These are phyloP conservation scores for Pycnonotus jocosus DNA, from an alignment of 2,113 vertebrate species.

Conservation along the genomic window DNA sequence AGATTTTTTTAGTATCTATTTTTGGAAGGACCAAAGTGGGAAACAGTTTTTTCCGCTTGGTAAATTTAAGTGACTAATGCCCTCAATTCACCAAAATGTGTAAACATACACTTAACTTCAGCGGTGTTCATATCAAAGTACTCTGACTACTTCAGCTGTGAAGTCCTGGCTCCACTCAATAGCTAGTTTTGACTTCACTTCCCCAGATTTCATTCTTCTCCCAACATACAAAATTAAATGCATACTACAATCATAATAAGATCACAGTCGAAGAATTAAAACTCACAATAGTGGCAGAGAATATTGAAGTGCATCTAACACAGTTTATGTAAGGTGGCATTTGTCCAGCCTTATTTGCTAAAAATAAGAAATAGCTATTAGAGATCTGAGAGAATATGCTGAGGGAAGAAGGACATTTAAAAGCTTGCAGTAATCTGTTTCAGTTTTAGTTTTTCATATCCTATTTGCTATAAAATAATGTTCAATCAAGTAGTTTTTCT, in stretches of 20 bases:
- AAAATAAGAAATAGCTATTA: constrained; percentile 31
- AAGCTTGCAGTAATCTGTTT: constrained; percentile 35
- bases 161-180: not conserved
- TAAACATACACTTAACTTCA: constrained; percentile 16
- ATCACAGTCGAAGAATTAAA: not conserved
- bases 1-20: constrained; percentile 51
- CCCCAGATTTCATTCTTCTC: not conserved
- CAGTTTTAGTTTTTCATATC: constrained; percentile 46
- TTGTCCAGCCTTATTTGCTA: not conserved
- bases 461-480: constrained; percentile 36
- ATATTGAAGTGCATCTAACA: not conserved
- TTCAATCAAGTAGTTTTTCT: not conserved
- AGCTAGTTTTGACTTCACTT: not conserved
- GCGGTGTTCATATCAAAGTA: not conserved
- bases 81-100: not conserved
- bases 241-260: not conserved
- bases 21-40: constrained; percentile 45
- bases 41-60: constrained; percentile 19
- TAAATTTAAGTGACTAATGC: constrained; percentile 29
- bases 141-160: not conserved
- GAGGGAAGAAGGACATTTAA: not conserved
- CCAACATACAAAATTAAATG: not conserved
- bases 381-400: constrained; percentile 4
- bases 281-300: not conserved
- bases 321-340: not conserved